Conservation (phyloP, 2,888 invertebrate species). For the Sericinus montela region DNA sequence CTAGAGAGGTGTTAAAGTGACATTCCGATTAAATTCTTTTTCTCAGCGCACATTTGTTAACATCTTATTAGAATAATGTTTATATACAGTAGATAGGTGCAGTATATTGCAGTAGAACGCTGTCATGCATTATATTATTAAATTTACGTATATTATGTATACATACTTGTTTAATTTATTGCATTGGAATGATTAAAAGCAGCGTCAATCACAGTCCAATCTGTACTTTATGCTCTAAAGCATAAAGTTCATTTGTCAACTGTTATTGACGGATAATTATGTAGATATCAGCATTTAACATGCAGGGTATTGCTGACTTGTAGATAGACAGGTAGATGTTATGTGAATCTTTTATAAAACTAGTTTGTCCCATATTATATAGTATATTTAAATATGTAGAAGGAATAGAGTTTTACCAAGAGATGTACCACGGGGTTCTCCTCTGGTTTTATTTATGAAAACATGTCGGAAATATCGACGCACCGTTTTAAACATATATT, state of each 20-base stretch:
- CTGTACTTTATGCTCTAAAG: conserved; percentile 28
- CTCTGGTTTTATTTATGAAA: conserved; percentile 27
- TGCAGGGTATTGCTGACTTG: conserved; percentile 38
- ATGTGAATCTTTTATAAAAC: conserved; percentile 47
- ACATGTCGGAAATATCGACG: conserved; percentile 40
- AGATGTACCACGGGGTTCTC: conserved; percentile 28
- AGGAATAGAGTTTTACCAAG: conserved; percentile 49
- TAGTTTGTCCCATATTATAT: conserved; percentile 35
- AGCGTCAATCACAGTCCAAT: conserved; percentile 30
- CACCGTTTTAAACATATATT: background rate
- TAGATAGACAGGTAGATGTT: conserved; percentile 74
- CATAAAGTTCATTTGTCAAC: conserved; percentile 30
- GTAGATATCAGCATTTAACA: conserved; percentile 31
- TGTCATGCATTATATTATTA: conserved; percentile 47
- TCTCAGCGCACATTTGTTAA: conserved; percentile 23
- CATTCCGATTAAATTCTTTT: too few relatives aligned
- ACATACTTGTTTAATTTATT: conserved; percentile 36
- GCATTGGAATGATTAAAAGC: conserved; percentile 41
- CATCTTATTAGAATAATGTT: conserved; percentile 21
- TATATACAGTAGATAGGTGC: conserved; percentile 47
- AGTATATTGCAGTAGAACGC: conserved; percentile 57
- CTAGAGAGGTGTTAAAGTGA: too few relatives aligned
- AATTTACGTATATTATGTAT: conserved; percentile 52
- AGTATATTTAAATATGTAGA: conserved; percentile 47
- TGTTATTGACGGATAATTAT: conserved; percentile 33